A percentile compares a stretch with the other conserved stretches of the same genome.
Evolutionary conservation across 2,797 vertebrate species (phyloP).

Genomic region (Sitta carolinensis): DNA sequence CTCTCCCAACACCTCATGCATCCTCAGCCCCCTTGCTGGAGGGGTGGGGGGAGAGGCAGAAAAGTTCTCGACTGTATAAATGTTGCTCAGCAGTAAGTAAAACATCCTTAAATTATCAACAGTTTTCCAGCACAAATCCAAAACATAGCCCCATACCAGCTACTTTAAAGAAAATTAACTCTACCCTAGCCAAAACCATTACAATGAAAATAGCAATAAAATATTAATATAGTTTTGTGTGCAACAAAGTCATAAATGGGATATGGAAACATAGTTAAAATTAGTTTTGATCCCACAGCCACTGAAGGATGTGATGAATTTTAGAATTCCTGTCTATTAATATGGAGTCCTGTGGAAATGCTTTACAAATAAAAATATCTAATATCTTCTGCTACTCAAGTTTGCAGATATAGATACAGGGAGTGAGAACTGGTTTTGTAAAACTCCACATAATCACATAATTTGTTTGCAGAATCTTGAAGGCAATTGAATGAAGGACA

Average conservation of each 20-base stretch:
- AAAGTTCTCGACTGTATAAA: neutral
- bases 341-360: neutral
- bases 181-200: neutral
- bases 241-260: neutral
- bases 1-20: neutral
- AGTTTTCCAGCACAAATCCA: neutral
- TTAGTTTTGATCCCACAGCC: neutral
- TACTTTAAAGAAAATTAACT: neutral
- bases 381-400: neutral
- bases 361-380: neutral
- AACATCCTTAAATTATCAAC: neutral
- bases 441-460: neutral
- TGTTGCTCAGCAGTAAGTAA: neutral
- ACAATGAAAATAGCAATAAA: neutral
- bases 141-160: neutral
- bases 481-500: neutral
- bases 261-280: neutral
- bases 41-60: neutral
- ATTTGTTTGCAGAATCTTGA: neutral
- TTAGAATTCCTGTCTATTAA: neutral
- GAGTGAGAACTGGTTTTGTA: neutral
- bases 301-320: neutral
- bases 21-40: neutral
- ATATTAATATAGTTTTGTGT: neutral
- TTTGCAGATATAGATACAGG: neutral